Conservation (phyloP, 2,797 vertebrate genomes). For the Tenualosa thibaudeaui region DNA sequence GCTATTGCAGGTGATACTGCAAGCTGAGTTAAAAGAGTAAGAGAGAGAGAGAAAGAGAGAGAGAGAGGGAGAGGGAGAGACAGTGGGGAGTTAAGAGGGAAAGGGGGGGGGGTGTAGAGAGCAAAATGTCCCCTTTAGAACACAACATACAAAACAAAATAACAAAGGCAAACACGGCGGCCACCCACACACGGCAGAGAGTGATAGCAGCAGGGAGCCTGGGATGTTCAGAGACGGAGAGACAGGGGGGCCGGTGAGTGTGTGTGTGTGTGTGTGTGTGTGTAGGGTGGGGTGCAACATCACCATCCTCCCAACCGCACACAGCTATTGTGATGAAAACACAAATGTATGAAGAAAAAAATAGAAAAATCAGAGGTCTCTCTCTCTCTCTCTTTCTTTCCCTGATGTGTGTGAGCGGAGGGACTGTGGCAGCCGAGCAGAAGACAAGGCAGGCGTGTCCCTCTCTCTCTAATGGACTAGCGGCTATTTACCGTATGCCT, state of each 20-base stretch:
- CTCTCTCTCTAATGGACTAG: neutral
- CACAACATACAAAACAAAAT: neutral
- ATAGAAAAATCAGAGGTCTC: neutral
- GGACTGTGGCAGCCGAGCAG: neutral
- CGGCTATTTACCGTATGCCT: neutral
- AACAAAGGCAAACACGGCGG: neutral
- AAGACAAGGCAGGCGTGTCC: neutral
- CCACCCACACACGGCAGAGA: neutral
- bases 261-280: slow-evolving; percentile 1
- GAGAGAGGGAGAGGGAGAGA: neutral
- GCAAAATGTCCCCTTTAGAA: neutral
- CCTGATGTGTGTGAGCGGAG: neutral
- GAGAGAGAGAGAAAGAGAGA: neutral
- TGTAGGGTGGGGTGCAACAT: neutral
- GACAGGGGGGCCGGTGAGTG: neutral
- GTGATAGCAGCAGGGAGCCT: neutral
- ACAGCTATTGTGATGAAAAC: neutral
- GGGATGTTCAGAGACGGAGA: slow-evolving; percentile 8
- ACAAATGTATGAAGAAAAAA: neutral
- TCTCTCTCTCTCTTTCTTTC: neutral
- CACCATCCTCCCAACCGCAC: neutral
- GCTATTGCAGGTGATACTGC: slow-evolving; percentile 51
- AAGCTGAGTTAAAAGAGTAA: slow-evolving; percentile 19
- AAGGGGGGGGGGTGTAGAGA: neutral
- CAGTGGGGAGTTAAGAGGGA: neutral